phyloP scores from a whole-genome alignment of 2,113 vertebrate species.

The Chascanopsetta lugubris region DNA sequence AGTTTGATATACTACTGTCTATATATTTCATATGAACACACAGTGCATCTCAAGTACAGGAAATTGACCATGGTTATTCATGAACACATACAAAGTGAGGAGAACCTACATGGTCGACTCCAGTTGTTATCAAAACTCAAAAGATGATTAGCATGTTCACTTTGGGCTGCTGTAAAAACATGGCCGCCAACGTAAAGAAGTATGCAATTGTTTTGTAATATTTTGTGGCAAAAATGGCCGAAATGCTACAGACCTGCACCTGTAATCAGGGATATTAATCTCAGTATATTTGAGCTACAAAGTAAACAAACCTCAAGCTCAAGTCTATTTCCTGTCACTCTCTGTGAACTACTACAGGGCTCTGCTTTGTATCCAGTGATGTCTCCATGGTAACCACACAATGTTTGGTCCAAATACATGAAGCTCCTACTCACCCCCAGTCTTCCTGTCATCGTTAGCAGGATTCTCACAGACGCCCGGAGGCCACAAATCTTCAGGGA shows the following conservation, averaged over 20 bases:
- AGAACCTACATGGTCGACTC: too few relatives aligned
- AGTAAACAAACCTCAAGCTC: background rate
- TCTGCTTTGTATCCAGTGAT: constrained; percentile 32
- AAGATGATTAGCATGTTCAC: too few relatives aligned
- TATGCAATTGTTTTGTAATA: too few relatives aligned
- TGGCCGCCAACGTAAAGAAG: too few relatives aligned
- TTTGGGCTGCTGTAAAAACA: too few relatives aligned
- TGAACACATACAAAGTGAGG: too few relatives aligned
- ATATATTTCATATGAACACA: too few relatives aligned
- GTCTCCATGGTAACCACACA: constrained; percentile 42
- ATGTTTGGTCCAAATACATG: constrained; percentile 55
- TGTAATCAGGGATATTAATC: background rate
- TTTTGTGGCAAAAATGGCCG: too few relatives aligned
- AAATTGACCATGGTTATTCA: too few relatives aligned
- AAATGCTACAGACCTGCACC: background rate
- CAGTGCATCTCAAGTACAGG: too few relatives aligned
- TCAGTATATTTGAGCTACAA: background rate
- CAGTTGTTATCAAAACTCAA: too few relatives aligned
- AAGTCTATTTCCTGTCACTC: constrained; percentile 12
- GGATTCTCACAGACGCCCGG: constrained; percentile 23
- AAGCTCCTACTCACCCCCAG: constrained; percentile 22
- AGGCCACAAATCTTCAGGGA: constrained; percentile 55
- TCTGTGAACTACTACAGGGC: constrained; percentile 17
- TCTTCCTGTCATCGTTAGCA: constrained; percentile 40
- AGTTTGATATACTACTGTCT: too few relatives aligned